Percentiles rank a stretch among this genome's conserved stretches.
phyloP scores from a whole-genome alignment of 2,113 vertebrate species.

The Bothrops jararaca region DNA sequence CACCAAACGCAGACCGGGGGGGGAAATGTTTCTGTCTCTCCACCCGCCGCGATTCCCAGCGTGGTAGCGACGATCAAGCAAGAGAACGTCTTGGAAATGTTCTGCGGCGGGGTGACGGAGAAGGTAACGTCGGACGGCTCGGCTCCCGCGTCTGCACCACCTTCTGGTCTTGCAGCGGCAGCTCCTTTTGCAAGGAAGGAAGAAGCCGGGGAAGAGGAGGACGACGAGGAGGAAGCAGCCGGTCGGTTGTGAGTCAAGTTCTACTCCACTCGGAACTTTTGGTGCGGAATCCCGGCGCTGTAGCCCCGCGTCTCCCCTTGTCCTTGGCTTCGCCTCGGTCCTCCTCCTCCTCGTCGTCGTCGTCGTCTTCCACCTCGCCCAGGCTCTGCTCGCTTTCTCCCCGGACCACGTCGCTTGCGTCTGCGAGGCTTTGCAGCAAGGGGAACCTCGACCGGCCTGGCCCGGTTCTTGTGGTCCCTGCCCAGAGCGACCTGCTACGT shows the following conservation, averaged over 20 bases:
- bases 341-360: constrained; percentile 58
- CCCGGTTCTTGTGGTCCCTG: constrained; percentile 96
- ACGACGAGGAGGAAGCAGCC: constrained; percentile 52
- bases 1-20: constrained; percentile 46
- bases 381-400: constrained; percentile 89
- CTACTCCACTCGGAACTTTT: constrained; percentile 85
- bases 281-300: constrained; percentile 63
- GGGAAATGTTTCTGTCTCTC: constrained; percentile 95
- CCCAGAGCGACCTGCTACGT: constrained; percentile 95
- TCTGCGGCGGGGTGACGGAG: constrained; percentile 53
- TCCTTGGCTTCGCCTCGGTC: constrained; percentile 67
- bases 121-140: constrained; percentile 47
- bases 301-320: constrained; percentile 60
- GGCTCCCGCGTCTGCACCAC: constrained; percentile 62
- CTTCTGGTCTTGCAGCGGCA: constrained; percentile 58
- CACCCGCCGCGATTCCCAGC: constrained; percentile 86
- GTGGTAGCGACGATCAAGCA: constrained; percentile 92
- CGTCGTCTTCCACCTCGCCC: constrained; percentile 69
- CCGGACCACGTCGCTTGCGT: constrained; percentile 98
- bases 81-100: constrained; percentile 89
- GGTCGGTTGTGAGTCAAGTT: constrained; percentile 66
- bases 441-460: constrained; percentile 97
- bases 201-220: constrained; percentile 73
- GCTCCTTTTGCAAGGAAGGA: constrained; percentile 41
- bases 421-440: constrained; percentile 97